Evolutionary conservation across 2,113 vertebrate species (phyloP).

Genomic region (Planiliza haematocheilus): DNA sequence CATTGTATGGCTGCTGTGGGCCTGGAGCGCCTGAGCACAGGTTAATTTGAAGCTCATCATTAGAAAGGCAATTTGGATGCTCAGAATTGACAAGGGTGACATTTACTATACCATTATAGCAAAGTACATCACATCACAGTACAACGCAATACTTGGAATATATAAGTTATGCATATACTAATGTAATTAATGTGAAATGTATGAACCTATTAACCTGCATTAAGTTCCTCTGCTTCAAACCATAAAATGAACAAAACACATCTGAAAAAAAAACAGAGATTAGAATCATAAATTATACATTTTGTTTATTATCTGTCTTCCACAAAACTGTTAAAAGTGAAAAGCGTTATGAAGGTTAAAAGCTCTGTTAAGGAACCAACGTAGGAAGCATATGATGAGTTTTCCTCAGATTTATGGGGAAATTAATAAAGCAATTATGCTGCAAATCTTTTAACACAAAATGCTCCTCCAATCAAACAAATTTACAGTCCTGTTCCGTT

Average conservation of each 20-base stretch:
- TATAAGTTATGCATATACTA: neutral
- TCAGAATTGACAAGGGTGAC: constrained; percentile 58
- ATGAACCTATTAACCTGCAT: too few relatives aligned
- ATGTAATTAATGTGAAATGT: neutral
- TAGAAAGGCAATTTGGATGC: constrained; percentile 54
- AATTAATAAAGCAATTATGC: neutral
- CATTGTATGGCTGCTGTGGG: constrained; percentile 51
- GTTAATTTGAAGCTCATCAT: constrained; percentile 67
- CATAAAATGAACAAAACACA: neutral
- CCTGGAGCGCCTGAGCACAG: constrained; percentile 40
- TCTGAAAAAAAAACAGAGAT: neutral
- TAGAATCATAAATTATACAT: neutral
- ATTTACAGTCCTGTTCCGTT: constrained; percentile 8
- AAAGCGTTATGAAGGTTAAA: neutral
- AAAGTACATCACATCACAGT: constrained; percentile 8
- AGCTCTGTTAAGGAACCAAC: neutral
- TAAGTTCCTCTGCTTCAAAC: neutral
- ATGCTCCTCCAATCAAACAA: constrained; percentile 9
- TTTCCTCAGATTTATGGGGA: too few relatives aligned
- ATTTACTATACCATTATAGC: constrained; percentile 38
- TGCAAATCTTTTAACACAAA: neutral
- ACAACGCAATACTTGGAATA: neutral
- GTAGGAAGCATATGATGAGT: too few relatives aligned
- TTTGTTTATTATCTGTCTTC: neutral
- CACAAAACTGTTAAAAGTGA: neutral